Evolutionary conservation across 2,113 vertebrate species (phyloP).

Genomic region (Megaleporinus macrocephalus): DNA sequence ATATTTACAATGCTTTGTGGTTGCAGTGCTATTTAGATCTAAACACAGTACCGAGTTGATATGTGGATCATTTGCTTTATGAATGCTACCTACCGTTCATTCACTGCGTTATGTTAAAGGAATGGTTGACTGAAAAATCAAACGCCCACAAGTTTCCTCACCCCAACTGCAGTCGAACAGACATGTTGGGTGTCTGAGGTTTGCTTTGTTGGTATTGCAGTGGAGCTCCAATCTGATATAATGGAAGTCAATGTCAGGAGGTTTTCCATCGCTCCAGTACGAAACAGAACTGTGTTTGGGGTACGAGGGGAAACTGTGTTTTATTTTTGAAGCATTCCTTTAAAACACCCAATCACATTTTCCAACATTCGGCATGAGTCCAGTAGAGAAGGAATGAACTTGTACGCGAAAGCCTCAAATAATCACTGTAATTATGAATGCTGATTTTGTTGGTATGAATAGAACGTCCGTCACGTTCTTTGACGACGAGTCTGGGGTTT

Average conservation of each 20-base stretch:
- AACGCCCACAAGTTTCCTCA: neutral
- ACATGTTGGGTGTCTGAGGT: too few relatives aligned
- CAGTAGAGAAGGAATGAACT: neutral
- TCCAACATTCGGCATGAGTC: slow-evolving; percentile 24
- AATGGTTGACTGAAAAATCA: neutral
- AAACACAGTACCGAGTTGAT: neutral
- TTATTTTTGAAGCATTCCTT: neutral
- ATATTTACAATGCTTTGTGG: slow-evolving; percentile 23
- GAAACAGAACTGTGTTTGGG: neutral
- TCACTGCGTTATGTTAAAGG: neutral
- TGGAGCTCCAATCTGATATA: too few relatives aligned
- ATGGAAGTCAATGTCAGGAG: too few relatives aligned
- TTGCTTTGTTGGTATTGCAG: too few relatives aligned
- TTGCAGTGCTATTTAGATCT: slow-evolving; percentile 26
- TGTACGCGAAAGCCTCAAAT: slow-evolving; percentile 9
- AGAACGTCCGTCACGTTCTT: neutral
- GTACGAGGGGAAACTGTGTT: neutral
- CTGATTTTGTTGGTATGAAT: neutral
- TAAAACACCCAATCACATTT: neutral
- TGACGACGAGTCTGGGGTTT: neutral
- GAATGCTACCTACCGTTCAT: neutral
- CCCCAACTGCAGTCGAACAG: too few relatives aligned
- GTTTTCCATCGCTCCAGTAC: too few relatives aligned
- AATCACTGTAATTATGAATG: neutral
- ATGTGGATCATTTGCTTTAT: slow-evolving; percentile 29